Percentiles rank a stretch among this genome's conserved stretches.
phyloP scores from a whole-genome alignment of 2,888 invertebrate genomes.

The Cantharis rustica region DNA sequence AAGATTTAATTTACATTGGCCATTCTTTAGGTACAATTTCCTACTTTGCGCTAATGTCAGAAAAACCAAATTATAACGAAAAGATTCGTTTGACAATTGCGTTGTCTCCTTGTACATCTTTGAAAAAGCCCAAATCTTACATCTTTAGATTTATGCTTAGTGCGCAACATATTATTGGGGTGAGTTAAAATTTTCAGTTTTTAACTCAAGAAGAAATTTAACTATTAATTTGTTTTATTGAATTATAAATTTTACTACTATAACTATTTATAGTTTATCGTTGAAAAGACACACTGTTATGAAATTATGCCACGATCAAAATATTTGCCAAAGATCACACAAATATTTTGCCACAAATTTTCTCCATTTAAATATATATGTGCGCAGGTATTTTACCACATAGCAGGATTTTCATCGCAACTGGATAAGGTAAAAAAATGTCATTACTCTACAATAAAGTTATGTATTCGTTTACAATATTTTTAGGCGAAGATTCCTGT shows the following conservation, averaged over 20 bases:
- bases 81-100: constrained; percentile 70
- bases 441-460: background rate
- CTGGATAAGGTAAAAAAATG: background rate
- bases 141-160: background rate
- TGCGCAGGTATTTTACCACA: background rate
- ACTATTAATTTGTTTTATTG: no score
- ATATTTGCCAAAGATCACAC: background rate
- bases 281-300: background rate
- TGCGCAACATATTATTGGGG: background rate
- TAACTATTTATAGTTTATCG: background rate
- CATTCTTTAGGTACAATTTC: constrained; percentile 78
- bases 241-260: no score
- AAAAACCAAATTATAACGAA: constrained; percentile 67
- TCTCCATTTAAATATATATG: background rate
- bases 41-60: constrained; percentile 69
- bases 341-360: background rate
- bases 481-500: background rate
- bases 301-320: background rate
- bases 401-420: background rate
- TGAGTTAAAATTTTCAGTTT: background rate
- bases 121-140: background rate
- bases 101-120: constrained; percentile 72
- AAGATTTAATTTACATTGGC: constrained; percentile 74
- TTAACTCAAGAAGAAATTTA: no score
- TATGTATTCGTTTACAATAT: background rate